Percentiles rank a stretch among this genome's conserved stretches.
Evolutionary conservation across 2,888 invertebrate species (phyloP).

Genomic region (Tipula lateralis): DNA sequence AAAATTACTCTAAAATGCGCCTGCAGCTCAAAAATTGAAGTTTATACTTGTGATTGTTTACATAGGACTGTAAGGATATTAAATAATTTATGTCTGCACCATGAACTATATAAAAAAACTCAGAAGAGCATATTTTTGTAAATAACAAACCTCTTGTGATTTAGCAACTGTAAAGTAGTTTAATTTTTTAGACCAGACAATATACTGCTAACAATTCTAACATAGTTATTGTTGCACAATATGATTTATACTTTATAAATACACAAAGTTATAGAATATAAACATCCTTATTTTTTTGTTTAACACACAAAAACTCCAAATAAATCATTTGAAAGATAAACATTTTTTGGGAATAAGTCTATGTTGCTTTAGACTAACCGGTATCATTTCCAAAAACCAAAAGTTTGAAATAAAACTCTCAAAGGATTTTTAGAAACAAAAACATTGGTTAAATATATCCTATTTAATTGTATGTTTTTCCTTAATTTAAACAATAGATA

Average conservation of each 20-base stretch:
- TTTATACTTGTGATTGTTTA: too few species aligned
- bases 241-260: neutral
- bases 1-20: too few species aligned
- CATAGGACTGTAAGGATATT: too few species aligned
- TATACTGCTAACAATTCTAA: too few species aligned
- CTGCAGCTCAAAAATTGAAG: too few species aligned
- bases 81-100: too few species aligned
- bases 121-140: too few species aligned
- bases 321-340: neutral
- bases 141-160: neutral
- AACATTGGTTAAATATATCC: neutral
- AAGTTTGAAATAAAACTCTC: neutral
- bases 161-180: neutral
- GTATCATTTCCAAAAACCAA: neutral
- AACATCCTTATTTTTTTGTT: neutral
- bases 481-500: slow-evolving; percentile 11
- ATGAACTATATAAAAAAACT: too few species aligned
- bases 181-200: too few species aligned
- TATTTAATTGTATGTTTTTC: neutral
- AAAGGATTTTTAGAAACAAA: neutral
- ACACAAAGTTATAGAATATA: neutral
- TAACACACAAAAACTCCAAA: neutral
- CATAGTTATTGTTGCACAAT: neutral
- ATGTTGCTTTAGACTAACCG: neutral
- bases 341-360: neutral